These are phyloP conservation scores for Python bivittatus DNA, from an alignment of 2,113 vertebrate genomes.

Conservation along the genomic window DNA sequence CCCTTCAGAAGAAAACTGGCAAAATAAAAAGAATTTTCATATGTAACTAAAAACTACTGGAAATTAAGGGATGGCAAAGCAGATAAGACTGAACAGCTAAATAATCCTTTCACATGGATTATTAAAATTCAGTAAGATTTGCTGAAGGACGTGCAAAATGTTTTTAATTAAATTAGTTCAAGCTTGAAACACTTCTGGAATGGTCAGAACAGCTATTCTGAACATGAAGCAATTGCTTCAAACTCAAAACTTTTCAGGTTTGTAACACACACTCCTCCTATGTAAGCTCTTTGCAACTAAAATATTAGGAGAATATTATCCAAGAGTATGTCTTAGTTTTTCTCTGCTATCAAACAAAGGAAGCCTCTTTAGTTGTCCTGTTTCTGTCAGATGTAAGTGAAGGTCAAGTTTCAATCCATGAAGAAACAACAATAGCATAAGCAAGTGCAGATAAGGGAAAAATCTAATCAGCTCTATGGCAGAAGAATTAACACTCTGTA, in stretches of 20 bases:
- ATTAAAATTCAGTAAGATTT: neutral
- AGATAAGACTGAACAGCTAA: neutral
- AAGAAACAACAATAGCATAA: neutral
- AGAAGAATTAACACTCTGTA: conserved; percentile 5
- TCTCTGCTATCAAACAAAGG: neutral
- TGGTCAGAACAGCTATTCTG: too few relatives aligned
- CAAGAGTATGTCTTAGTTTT: neutral
- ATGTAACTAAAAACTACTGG: neutral
- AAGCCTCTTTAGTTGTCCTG: neutral
- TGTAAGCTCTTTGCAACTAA: neutral
- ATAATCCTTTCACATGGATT: accelerated
- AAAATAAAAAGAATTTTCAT: neutral
- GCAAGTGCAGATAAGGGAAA: neutral
- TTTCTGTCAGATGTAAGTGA: neutral
- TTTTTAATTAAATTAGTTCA: neutral
- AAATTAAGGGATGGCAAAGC: neutral
- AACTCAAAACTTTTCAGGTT: neutral
- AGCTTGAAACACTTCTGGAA: too few relatives aligned
- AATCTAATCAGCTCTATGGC: neutral
- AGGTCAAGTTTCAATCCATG: neutral
- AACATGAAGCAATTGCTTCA: neutral
- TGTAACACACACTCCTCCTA: neutral
- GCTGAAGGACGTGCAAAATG: neutral
- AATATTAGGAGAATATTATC: neutral
- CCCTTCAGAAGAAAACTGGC: neutral